Evolutionary conservation across 2,888 invertebrate species (phyloP), one percentile per base, ranked within the genome.

Genomic region (Matsumyia berberina): DNA sequence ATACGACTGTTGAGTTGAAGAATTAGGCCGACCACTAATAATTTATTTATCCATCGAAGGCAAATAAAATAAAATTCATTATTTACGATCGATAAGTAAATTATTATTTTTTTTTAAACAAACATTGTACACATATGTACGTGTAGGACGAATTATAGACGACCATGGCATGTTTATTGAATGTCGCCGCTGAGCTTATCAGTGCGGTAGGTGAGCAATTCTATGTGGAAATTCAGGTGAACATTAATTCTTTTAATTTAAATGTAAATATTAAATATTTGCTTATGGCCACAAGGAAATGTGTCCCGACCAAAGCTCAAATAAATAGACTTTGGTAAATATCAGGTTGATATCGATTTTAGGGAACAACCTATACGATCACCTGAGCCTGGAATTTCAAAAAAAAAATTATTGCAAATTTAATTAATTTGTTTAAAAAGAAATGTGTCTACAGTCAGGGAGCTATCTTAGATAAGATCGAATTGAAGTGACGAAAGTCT

Each of bases 151-250:
- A 67, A 67, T 58, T 58, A 51, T 57, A 39, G 42, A 2, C 60
- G 67, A 24, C 80, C 73, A 37, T 73, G 73, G 46, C 67, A 74
- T 80, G 80, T 74, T 74, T 74, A 74, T 62, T 35, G 55, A 78
- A 46, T 80, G 80, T 74, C 80, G 80, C 80, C 73, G 35, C 31
- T 9, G n/a, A 12, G 62, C 67, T 80, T 74, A 80, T 80, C 74
- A 62, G 57, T 19, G 57, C 9, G 57, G 19, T n/a, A 39, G 55
- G 12, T 2, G 31, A 24, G 11, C 29, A 4, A 6, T n/a, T 33
- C 6, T 51, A 12, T 55, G 44, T 64, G 33, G 62, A 67, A 73
- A 74, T 74, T 62, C 60, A 80, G 60, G 67, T 55, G 44, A 73
- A 67, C 69, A 72, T 72, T 64, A 49, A 57, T 64, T 58, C n/a